These are phyloP conservation scores for Drosophila littoralis DNA, from an alignment of 1,140 invertebrate species.

Conservation along the genomic window DNA sequence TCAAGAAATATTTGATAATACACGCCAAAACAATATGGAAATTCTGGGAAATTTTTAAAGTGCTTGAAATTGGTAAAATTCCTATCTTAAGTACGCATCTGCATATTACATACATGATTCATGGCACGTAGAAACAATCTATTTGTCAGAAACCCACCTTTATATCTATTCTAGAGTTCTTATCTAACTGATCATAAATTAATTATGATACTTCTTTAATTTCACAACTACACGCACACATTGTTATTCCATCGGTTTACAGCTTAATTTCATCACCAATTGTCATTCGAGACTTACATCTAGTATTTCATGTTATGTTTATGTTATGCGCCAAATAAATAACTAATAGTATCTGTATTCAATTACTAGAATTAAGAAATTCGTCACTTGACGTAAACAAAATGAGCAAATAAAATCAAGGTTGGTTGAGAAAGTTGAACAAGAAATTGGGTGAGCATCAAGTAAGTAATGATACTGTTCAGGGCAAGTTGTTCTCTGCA, in stretches of 20 bases:
- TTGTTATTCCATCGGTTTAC: not conserved
- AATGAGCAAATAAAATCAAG: not conserved
- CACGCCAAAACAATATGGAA: conserved; percentile 10
- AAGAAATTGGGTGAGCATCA: not conserved
- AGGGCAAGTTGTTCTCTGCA: too few species aligned
- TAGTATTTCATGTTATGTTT: conserved; percentile 6
- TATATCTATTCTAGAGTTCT: conserved; percentile 5
- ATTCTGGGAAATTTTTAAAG: conserved; percentile 4
- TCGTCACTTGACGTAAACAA: not conserved
- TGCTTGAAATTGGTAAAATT: not conserved
- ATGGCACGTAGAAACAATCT: not conserved
- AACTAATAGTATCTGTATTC: conserved; percentile 4
- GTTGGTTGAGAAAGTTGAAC: not conserved
- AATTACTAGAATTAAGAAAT: conserved; percentile 9
- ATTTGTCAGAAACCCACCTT: not conserved
- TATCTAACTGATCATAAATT: conserved; percentile 29
- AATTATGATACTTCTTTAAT: conserved; percentile 25
- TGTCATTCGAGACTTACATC: conserved; percentile 19
- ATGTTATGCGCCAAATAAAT: conserved; percentile 11
- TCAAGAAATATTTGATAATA: not conserved
- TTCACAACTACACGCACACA: conserved; percentile 2
- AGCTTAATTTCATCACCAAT: conserved; percentile 29
- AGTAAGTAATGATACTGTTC: not conserved
- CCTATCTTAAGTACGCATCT: conserved; percentile 6
- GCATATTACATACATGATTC: conserved; percentile 2